Evolutionary conservation across 2,888 invertebrate species (phyloP), one percentile per base, ranked within the genome.

Genomic region (Oeneis ivallda): DNA sequence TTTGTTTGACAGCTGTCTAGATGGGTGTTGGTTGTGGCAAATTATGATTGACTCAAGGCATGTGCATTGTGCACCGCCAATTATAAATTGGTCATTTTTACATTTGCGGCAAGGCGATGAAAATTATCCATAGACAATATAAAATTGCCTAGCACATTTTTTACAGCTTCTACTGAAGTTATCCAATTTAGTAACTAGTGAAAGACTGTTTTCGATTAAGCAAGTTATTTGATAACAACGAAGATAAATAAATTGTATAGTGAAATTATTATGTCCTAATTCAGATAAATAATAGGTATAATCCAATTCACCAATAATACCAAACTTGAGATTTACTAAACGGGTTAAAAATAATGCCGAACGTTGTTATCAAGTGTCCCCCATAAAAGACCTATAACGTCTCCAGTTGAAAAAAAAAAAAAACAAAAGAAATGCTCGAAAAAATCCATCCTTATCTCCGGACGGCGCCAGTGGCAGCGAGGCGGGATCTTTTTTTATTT

Each of bases 1-100:
- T 76, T 79, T 87, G 82, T 87, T 84, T 88, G 90, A 89, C 89
- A 89, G 85, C 85, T 88, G 89, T 87, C 87, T 86, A 78, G 79
- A 78, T 79, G 79, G 84, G 84, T 84, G 84, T 79, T 71, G 76
- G 79, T 80, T 81, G 77, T 75, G 81, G 81, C 83, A 81, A 83
- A 83, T 83, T 79, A 76, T 80, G 84, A 84, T 82, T 67, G 67
- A 63, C 72, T 74, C 41, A 41, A 79, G 79, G 72, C 73, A 57
- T 79, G 83, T 84, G 19, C n/a, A 10, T 63, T 45, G 45, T n/a
- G 17, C 19, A 13, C 17, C 19, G 19, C 19, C 37, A 10, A 17
- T 53, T 8, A 8, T 54, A 56, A 41, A 13, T 56, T 34, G 5
- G n/a, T 53, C 8, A 53, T 34, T 13, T 32, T 53, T 52, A n/a